Conservation (phyloP, 2,888 invertebrate genomes). For the Fragum fragum region DNA sequence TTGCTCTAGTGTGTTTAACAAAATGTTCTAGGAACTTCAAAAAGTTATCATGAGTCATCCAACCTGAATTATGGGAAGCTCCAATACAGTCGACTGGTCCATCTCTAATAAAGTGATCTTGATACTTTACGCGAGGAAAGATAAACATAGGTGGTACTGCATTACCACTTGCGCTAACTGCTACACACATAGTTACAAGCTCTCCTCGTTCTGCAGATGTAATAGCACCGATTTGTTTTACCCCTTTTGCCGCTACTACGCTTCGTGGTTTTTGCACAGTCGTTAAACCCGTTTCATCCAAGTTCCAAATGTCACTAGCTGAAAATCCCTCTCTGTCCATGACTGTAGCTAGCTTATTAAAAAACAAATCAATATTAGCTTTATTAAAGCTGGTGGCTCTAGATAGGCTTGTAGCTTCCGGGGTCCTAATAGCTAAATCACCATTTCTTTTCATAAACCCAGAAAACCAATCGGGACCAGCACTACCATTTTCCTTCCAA, state of each 20-base stretch:
- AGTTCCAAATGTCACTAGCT: too few relatives aligned
- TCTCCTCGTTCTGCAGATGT: conserved; percentile 12
- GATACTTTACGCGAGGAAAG: conserved; percentile 16
- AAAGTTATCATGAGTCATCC: conserved; percentile 43
- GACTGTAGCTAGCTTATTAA: too few relatives aligned
- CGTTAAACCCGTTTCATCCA: too few relatives aligned
- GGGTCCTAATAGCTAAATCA: conserved; percentile 54
- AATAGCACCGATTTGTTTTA: conserved; percentile 36
- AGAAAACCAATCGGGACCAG: conserved; percentile 47
- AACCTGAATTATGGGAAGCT: conserved; percentile 23
- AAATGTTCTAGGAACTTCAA: conserved; percentile 44
- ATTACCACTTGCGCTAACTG: conserved; percentile 31
- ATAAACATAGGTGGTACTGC: conserved; percentile 22
- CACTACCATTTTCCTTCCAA: conserved; percentile 32
- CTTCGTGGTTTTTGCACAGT: too few relatives aligned
- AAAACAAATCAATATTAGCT: conserved; percentile 32
- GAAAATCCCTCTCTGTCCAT: too few relatives aligned
- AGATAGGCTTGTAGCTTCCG: conserved; percentile 41
- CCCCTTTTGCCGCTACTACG: conserved; percentile 20
- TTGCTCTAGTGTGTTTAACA: conserved; percentile 25
- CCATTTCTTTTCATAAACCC: conserved; percentile 44
- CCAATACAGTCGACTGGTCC: conserved; percentile 27
- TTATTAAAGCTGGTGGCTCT: conserved; percentile 43
- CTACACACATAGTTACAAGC: conserved; percentile 18
- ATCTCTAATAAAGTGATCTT: conserved; percentile 26